Evolutionary conservation across 2,113 vertebrate species (phyloP).

Genomic region (Corythoichthys intestinalis): DNA sequence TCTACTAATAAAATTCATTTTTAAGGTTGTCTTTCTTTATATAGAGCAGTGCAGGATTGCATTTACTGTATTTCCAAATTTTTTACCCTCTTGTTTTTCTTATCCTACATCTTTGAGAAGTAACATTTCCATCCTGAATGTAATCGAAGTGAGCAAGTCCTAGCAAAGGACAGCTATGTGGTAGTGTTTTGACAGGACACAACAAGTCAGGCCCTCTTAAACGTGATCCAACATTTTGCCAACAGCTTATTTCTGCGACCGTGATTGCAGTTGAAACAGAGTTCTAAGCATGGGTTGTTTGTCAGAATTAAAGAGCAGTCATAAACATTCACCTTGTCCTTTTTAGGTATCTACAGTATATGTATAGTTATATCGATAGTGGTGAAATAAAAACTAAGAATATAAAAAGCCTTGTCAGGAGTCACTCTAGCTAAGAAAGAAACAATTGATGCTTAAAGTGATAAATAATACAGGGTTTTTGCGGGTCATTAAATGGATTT

Average conservation of each 20-base stretch:
- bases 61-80: neutral
- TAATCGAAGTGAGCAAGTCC: conserved; percentile 49
- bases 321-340: neutral
- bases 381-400: neutral
- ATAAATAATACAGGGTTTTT: no score
- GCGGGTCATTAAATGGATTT: no score
- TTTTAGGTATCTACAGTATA: neutral
- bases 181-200: conserved; percentile 64
- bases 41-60: neutral
- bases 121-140: conserved; percentile 45
- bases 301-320: conserved; percentile 14
- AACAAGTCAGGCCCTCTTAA: conserved; percentile 48
- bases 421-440: neutral
- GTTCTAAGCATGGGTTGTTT: conserved; percentile 22
- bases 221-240: conserved; percentile 67
- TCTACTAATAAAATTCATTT: neutral
- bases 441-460: neutral
- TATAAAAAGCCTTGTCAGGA: neutral
- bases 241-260: conserved; percentile 47
- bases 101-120: conserved; percentile 14
- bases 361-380: neutral
- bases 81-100: conserved; percentile 23
- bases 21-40: neutral
- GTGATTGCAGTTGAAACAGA: conserved; percentile 29
- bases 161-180: conserved; percentile 68